Evolutionary conservation across 2,113 vertebrate genomes (phyloP).

Genomic region (Danio rerio): DNA sequence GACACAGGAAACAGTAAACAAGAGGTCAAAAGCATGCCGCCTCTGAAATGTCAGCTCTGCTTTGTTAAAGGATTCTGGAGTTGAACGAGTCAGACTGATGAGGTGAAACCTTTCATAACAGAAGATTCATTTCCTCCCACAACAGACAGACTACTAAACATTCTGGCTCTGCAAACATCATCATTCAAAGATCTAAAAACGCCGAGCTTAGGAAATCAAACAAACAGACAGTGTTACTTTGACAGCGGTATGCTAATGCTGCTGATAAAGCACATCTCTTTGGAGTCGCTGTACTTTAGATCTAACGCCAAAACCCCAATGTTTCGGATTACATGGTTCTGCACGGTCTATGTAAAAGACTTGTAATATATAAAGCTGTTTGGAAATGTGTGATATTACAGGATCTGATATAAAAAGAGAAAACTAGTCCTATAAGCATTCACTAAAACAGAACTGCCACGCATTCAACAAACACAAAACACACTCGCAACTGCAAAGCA

Average conservation of each 20-base stretch:
- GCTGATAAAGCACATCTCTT: not conserved
- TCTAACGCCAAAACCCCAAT: no score
- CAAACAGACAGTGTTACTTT: no score
- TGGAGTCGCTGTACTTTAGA: no score
- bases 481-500: not conserved
- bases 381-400: no score
- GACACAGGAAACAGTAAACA: not conserved
- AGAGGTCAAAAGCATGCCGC: not conserved
- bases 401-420: no score
- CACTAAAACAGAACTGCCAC: not conserved
- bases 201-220: not conserved
- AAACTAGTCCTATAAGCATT: no score
- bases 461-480: not conserved
- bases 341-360: not conserved
- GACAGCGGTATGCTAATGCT: no score
- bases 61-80: not conserved
- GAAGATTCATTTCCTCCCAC: not conserved
- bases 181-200: not conserved
- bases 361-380: not conserved
- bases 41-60: not conserved
- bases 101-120: not conserved
- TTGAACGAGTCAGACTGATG: not conserved
- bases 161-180: not conserved
- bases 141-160: not conserved
- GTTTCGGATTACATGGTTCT: no score